A percentile compares a stretch with the other conserved stretches of the same genome.
These are phyloP conservation scores for Pseudolycoriella hygida DNA, from an alignment of 2,888 invertebrate genomes.

Conservation along the genomic window DNA sequence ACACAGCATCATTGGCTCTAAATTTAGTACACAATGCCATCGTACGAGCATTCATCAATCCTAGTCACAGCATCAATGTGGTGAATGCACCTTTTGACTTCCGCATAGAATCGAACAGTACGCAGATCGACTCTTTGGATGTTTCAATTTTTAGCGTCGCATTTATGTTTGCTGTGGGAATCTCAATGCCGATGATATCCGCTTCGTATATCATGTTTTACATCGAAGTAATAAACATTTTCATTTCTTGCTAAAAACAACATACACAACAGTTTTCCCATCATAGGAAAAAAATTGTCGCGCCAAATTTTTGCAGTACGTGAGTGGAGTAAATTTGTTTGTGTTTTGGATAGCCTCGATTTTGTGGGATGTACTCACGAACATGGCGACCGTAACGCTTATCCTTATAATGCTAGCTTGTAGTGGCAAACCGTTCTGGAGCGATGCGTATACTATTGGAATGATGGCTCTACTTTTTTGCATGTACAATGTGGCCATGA, in stretches of 20 bases:
- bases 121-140: conserved; percentile 20
- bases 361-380: conserved; percentile 34
- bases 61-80: conserved; percentile 23
- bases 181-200: conserved; percentile 51
- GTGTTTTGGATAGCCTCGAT: conserved; percentile 53
- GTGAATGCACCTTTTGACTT: conserved; percentile 53
- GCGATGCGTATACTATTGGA: conserved; percentile 30
- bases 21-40: conserved; percentile 44
- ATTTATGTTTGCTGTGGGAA: conserved; percentile 48
- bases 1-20: conserved; percentile 49
- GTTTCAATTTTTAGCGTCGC: conserved; percentile 33
- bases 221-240: conserved; percentile 1
- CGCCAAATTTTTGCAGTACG: conserved; percentile 51
- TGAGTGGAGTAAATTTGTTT: conserved; percentile 46
- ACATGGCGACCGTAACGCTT: conserved; percentile 47
- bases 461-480: conserved; percentile 41
- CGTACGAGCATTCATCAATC: conserved; percentile 23
- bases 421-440: neutral
- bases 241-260: neutral
- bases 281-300: conserved; percentile 52
- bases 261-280: too few relatives aligned
- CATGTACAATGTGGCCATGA: conserved; percentile 36
- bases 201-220: conserved; percentile 9
- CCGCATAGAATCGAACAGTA: conserved; percentile 25
- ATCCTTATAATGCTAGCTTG: conserved; percentile 39